Percentiles rank a stretch among this genome's conserved stretches.
Conservation (phyloP, 1,140 invertebrate species). For the Drosophila burlai region DNA sequence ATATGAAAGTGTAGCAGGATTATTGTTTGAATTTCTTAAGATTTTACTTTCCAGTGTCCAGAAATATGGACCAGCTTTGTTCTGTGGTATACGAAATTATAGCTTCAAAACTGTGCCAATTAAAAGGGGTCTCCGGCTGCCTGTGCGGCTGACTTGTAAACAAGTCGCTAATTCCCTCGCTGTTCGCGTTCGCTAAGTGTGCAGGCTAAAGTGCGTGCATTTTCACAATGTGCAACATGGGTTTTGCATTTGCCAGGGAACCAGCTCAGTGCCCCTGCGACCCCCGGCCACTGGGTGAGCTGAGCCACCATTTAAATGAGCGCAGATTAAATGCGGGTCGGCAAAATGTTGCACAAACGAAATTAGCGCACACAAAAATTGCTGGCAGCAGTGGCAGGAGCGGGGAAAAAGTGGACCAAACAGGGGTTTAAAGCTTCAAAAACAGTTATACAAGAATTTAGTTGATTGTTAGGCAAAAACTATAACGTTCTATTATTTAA, state of each 20-base stretch:
- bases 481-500: too few relatives aligned
- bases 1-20: not conserved
- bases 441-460: not conserved
- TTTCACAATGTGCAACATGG: slow-evolving; percentile 69
- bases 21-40: too few relatives aligned
- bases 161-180: slow-evolving; percentile 53
- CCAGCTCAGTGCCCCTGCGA: not conserved
- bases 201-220: slow-evolving; percentile 68
- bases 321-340: slow-evolving; percentile 79
- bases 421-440: not conserved
- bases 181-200: slow-evolving; percentile 2
- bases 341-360: slow-evolving; percentile 67
- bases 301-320: slow-evolving; percentile 68
- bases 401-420: not conserved
- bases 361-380: slow-evolving; percentile 56
- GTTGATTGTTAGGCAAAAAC: too few relatives aligned
- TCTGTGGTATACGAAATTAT: not conserved
- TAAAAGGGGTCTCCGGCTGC: slow-evolving; percentile 1
- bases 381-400: slow-evolving; percentile 3
- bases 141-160: slow-evolving; percentile 49
- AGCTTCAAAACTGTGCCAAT: slow-evolving; percentile 5
- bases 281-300: slow-evolving; percentile 9
- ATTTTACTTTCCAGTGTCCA: not conserved
- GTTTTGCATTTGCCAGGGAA: slow-evolving; percentile 69
- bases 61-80: not conserved